Conservation (phyloP, 2,797 vertebrate genomes). For the Pterois miles region DNA sequence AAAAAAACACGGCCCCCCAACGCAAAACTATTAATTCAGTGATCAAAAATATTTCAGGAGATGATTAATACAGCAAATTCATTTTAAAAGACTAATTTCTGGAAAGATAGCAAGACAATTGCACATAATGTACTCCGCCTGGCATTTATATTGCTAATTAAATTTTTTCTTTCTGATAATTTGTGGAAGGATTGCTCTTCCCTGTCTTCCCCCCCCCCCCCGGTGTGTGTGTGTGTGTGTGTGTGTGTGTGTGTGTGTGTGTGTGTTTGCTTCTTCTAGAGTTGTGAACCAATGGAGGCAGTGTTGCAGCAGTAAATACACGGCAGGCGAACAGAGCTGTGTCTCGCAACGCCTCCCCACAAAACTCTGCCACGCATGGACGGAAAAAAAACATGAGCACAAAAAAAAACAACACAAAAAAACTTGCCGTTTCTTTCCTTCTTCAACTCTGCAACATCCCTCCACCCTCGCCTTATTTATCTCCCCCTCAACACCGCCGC, state of each 20-base stretch:
- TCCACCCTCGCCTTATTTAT: constrained; percentile 47
- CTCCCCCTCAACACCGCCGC: constrained; percentile 40
- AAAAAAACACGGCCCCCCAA: constrained; percentile 82
- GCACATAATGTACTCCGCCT: constrained; percentile 92
- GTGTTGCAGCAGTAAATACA: constrained; percentile 77
- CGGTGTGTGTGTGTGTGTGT: too few species aligned
- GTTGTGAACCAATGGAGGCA: constrained; percentile 83
- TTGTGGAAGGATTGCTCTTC: constrained; percentile 85
- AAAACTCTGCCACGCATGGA: constrained; percentile 37
- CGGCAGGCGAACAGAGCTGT: constrained; percentile 53
- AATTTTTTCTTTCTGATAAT: constrained; percentile 90
- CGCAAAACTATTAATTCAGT: constrained; percentile 99
- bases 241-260: constrained; percentile 20
- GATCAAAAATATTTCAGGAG: constrained; percentile 98
- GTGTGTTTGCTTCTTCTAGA: constrained; percentile 43
- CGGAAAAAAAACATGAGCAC: constrained; percentile 21
- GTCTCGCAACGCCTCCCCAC: constrained; percentile 46
- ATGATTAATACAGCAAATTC: constrained; percentile 99
- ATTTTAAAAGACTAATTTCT: constrained; percentile 99
- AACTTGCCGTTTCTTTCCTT: constrained; percentile 23
- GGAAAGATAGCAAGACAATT: constrained; percentile 99
- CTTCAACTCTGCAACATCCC: constrained; percentile 36
- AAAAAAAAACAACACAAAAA: constrained; percentile 36
- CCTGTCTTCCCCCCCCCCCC: neutral
- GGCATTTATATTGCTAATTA: constrained; percentile 99